Percentiles rank a stretch among this genome's conserved stretches.
Evolutionary conservation across 1,140 invertebrate species (phyloP).

Genomic region (Formica exsecta): DNA sequence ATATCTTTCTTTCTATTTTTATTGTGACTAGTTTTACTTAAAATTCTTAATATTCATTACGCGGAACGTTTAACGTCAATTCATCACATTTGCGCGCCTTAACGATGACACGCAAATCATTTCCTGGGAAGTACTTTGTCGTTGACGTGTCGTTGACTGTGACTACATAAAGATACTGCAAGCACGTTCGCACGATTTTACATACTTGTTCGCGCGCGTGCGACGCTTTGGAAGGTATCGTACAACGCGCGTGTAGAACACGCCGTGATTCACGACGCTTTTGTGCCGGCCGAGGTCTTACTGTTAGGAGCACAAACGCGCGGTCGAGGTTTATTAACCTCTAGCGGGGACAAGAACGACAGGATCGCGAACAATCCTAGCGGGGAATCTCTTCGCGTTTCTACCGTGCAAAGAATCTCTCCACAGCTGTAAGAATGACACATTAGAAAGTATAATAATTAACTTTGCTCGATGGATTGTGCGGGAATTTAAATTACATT

Average conservation of each 20-base stretch:
- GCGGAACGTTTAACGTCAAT: constrained; percentile 9
- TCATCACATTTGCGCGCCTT: constrained; percentile 1
- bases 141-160: constrained; percentile 33
- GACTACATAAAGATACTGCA: not conserved
- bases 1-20: not conserved
- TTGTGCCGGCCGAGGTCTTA: constrained; percentile 41
- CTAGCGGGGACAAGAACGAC: constrained; percentile 35
- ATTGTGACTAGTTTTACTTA: not conserved
- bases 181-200: constrained; percentile 58
- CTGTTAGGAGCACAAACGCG: constrained; percentile 25
- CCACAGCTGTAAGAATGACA: constrained; percentile 9
- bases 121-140: constrained; percentile 39
- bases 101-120: constrained; percentile 31
- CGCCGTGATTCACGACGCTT: constrained; percentile 58
- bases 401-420: constrained; percentile 39
- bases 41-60: constrained; percentile 12
- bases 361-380: constrained; percentile 49
- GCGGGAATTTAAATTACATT: no score
- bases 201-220: constrained; percentile 55
- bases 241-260: constrained; percentile 1
- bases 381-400: constrained; percentile 19
- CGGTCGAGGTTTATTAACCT: constrained; percentile 56
- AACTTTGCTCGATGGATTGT: constrained; percentile 10
- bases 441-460: constrained; percentile 20
- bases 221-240: constrained; percentile 21